Evolutionary conservation across 2,113 vertebrate species (phyloP).

Genomic region (Syngnathoides biaculeatus): DNA sequence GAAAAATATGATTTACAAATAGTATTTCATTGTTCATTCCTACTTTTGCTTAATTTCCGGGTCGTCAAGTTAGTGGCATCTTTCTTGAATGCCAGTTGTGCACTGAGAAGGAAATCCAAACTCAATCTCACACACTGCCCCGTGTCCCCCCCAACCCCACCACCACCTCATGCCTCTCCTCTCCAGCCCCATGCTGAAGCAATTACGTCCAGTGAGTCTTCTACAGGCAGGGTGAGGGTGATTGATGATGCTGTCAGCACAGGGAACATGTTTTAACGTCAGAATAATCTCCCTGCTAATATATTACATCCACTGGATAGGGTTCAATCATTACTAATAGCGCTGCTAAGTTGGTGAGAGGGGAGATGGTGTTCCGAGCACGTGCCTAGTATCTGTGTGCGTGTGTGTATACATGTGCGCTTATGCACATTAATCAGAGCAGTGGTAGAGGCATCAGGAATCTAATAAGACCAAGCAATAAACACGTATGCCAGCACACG

Average conservation of each 20-base stretch:
- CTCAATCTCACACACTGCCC: slow-evolving; percentile 34
- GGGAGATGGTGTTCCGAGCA: slow-evolving; percentile 50
- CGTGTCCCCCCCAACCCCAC: slow-evolving; percentile 6
- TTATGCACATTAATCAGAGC: slow-evolving; percentile 59
- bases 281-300: slow-evolving; percentile 77
- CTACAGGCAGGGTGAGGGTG: slow-evolving; percentile 71
- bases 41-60: slow-evolving; percentile 7
- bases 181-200: slow-evolving; percentile 58
- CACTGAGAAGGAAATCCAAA: slow-evolving; percentile 50
- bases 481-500: slow-evolving; percentile 41
- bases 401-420: slow-evolving; percentile 23
- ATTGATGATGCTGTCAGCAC: slow-evolving; percentile 76
- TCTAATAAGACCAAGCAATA: slow-evolving; percentile 57
- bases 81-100: slow-evolving; percentile 23
- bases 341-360: slow-evolving; percentile 69
- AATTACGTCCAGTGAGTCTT: slow-evolving; percentile 65
- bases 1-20: neutral
- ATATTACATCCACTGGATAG: slow-evolving; percentile 76
- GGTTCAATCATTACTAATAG: slow-evolving; percentile 75
- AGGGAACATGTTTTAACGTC: slow-evolving; percentile 74
- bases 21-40: neutral
- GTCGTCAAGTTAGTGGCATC: slow-evolving; percentile 23
- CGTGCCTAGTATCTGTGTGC: slow-evolving; percentile 41
- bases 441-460: slow-evolving; percentile 48
- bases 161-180: slow-evolving; percentile 17